Evolutionary conservation across 1,140 invertebrate species (phyloP).

Genomic region (Camponotus pennsylvanicus): DNA sequence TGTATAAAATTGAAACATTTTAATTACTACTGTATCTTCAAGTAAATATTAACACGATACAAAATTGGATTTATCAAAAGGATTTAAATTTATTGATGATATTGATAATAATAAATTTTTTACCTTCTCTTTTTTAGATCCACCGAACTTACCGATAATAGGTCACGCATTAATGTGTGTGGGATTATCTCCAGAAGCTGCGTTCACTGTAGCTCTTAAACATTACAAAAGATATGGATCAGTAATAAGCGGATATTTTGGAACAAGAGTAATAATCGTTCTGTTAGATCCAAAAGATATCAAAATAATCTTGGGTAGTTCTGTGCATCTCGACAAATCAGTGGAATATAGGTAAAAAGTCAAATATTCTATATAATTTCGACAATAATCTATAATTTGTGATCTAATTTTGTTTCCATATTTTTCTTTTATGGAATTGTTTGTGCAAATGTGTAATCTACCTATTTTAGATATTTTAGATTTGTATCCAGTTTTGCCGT

Average conservation of each 20-base stretch:
- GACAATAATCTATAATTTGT: background rate
- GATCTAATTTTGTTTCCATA: background rate
- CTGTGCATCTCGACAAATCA: slow-evolving; percentile 94
- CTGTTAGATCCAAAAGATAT: slow-evolving; percentile 89
- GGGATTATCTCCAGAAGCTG: slow-evolving; percentile 86
- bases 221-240: slow-evolving; percentile 86
- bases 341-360: slow-evolving; percentile 85
- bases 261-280: slow-evolving; percentile 89
- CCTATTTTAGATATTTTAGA: too few relatives aligned
- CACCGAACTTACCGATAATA: slow-evolving; percentile 86
- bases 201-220: slow-evolving; percentile 80
- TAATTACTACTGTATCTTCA: too few relatives aligned
- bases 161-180: slow-evolving; percentile 87
- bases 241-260: slow-evolving; percentile 89
- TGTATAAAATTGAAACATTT: too few relatives aligned
- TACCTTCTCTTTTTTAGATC: slow-evolving; percentile 75
- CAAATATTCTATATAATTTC: background rate
- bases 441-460: background rate
- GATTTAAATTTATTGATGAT: too few relatives aligned
- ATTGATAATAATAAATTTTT: background rate
- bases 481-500: background rate
- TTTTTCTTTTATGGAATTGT: background rate
- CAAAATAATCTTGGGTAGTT: slow-evolving; percentile 90
- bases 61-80: too few relatives aligned
- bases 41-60: too few relatives aligned